Evolutionary conservation across 1,140 invertebrate species (phyloP), one percentile per base, ranked within the genome.

Genomic region (Papilio polyxenes): DNA sequence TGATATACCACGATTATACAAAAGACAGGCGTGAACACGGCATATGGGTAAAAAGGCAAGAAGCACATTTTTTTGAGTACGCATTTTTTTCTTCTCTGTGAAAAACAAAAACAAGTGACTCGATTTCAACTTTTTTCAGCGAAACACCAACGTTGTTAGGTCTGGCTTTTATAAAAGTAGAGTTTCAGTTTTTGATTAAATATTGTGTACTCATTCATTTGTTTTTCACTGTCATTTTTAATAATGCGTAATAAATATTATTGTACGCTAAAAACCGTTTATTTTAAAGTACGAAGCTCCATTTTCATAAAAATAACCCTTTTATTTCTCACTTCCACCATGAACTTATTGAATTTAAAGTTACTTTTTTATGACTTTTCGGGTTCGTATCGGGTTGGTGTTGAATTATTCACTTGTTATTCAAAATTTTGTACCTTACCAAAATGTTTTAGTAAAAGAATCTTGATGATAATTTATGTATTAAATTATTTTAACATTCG

Each of bases 301-400:
- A 20, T 20, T 17, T 59, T 20, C n/a, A 59, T 59, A 59, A 59
- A 59, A 59, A 59, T 59, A 59, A 59, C 56, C 56, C 17, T 59
- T 59, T 65, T 65, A 65, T 65, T 31, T 65, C 62, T 65, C 31
- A 65, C 10, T 65, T 37, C 11, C 62, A 65, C 62, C 62, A 65
- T 65, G 31, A 65, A 65, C 9, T 65, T 65, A 65, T 65, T 65
- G 62, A 65, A 31, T 65, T 65, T 65, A 65, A 65, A 65, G 23
- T 65, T 31, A 65, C 59, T 65, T 65, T 23, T 31, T 65, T 65
- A 65, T 23, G 62, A 31, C 62, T 65, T 65, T 65, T 9, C 31
- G 9, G 9, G 23, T 2, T 31, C 20, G 62, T 20, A 31, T 31
- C 23, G 0, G 23, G 23, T 65, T 65, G 9, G 62, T 65, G 9